These are phyloP conservation scores for Zaprionus capensis DNA, from an alignment of 1,140 invertebrate genomes.

Conservation along the genomic window DNA sequence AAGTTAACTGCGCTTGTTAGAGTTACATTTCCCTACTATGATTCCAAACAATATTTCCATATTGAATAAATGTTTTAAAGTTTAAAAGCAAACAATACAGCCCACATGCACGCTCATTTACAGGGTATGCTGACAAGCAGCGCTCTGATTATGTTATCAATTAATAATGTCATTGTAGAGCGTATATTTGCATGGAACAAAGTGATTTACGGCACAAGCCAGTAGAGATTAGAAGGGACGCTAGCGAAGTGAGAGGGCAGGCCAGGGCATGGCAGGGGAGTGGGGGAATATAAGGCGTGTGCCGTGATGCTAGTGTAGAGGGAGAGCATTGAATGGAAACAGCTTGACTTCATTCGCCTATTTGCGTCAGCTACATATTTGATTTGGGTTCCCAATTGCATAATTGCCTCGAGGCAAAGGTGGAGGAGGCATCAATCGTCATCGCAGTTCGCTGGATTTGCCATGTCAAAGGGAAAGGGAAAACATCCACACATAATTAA, in stretches of 20 bases:
- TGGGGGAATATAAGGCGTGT: neutral
- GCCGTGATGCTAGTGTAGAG: neutral
- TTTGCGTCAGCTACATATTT: constrained; percentile 50
- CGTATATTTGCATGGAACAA: constrained; percentile 65
- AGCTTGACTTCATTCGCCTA: constrained; percentile 41
- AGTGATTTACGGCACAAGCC: constrained; percentile 60
- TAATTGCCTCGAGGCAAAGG: constrained; percentile 27
- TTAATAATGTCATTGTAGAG: constrained; percentile 71
- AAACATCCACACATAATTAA: constrained; percentile 1
- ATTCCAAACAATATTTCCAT: no score
- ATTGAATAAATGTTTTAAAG: no score
- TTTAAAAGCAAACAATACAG: neutral
- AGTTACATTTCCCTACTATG: no score
- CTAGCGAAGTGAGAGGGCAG: neutral
- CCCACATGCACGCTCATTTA: neutral
- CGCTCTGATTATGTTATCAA: constrained; percentile 78
- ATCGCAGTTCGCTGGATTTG: neutral
- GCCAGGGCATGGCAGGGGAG: neutral
- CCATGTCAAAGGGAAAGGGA: neutral
- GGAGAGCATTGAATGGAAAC: constrained; percentile 13
- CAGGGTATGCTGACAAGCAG: constrained; percentile 56
- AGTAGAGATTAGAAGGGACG: neutral
- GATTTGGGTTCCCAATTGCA: constrained; percentile 47
- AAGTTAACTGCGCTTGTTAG: neutral
- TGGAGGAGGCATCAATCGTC: neutral